These are phyloP conservation scores for Halichoeres trimaculatus DNA, from an alignment of 2,113 vertebrate species.

Conservation along the genomic window DNA sequence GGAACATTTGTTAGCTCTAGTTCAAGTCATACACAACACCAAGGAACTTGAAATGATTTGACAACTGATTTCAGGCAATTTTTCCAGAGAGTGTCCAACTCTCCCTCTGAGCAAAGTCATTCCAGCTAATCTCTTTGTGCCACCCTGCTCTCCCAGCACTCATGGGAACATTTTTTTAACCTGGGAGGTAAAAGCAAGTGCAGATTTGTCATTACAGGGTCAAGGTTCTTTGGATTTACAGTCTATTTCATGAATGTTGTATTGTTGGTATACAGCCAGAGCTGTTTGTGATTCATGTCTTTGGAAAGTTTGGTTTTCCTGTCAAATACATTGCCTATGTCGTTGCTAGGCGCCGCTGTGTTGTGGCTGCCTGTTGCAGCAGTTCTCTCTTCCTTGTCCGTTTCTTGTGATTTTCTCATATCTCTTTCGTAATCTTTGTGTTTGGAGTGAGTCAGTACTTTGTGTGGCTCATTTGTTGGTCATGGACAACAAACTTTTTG, in stretches of 20 bases:
- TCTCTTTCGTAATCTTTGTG: too few species aligned
- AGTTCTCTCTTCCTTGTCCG: too few species aligned
- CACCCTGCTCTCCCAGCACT: slow-evolving; percentile 7
- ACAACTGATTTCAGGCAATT: slow-evolving; percentile 14
- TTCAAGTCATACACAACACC: slow-evolving; percentile 13
- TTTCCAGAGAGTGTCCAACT: slow-evolving; percentile 17
- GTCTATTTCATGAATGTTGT: slow-evolving; percentile 37
- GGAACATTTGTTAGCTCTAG: slow-evolving; percentile 34
- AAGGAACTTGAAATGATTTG: slow-evolving; percentile 29
- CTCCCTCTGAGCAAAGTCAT: slow-evolving; percentile 10
- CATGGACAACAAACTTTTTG: too few species aligned
- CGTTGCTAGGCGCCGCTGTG: too few species aligned
- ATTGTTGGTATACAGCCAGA: slow-evolving; percentile 19
- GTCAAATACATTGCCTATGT: slow-evolving; percentile 9
- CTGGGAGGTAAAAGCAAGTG: slow-evolving; percentile 37
- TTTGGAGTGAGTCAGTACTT: too few species aligned
- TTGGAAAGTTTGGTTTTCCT: slow-evolving; percentile 1
- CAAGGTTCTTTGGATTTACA: slow-evolving; percentile 21
- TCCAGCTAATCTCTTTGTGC: slow-evolving; percentile 33
- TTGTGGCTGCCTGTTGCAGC: too few species aligned
- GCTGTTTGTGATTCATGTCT: slow-evolving; percentile 27
- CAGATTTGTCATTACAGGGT: slow-evolving; percentile 46
- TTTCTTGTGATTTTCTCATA: too few species aligned
- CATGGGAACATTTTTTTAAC: slow-evolving; percentile 47
- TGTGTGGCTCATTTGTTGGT: too few species aligned